Evolutionary conservation across 2,888 invertebrate genomes (phyloP), one percentile per base, ranked within the genome.

Genomic region (Uloborus plumipes): DNA sequence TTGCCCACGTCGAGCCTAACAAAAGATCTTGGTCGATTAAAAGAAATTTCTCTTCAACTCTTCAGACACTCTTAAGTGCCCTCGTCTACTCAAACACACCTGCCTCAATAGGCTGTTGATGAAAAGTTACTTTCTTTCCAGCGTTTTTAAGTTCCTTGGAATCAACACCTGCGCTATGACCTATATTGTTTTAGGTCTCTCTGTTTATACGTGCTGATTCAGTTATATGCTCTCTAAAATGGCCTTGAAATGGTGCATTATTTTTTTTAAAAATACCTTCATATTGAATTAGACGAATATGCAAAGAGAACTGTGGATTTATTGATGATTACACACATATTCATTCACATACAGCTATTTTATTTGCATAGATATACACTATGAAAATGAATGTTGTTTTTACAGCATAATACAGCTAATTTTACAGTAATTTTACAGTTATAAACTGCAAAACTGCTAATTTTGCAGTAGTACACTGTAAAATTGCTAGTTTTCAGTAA

Each of bases 161-260:
- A 67, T 66, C 67, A 75, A 59, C 75, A 75, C 75, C 75, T 75
- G 75, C 66, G 50, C 49, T 1, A 39, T 67, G 66, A 67, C 75
- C 75, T 75, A 75, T 75, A 75, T 66, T 67, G 75, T 75, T 49
- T 50, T 22, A 53, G 55, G n/a, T 39, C 53, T 39, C 53, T 26
- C 72, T 61, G 49, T 15, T 53, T n/a, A 55, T 1, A 18, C 14
- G 49, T 55, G 18, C 39, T 20, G 47, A 50, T 39, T 39, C 39
- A 39, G 39, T 39, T 39, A 39, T 39, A 39, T 39, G 7, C 9
- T 39, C 39, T 39, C 9, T 39, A 18, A 16, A 66, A 31, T n/a
- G 58, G n/a, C 58, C 50, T 61, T 49, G 16, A 6, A n/a, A 18
- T 55, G 55, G 18, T 20, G n/a, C 6, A 18, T 47, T 39, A 16